Base-by-base conservation (phyloP, 2,888 invertebrate genomes). In the Tipula helvola region DNA sequence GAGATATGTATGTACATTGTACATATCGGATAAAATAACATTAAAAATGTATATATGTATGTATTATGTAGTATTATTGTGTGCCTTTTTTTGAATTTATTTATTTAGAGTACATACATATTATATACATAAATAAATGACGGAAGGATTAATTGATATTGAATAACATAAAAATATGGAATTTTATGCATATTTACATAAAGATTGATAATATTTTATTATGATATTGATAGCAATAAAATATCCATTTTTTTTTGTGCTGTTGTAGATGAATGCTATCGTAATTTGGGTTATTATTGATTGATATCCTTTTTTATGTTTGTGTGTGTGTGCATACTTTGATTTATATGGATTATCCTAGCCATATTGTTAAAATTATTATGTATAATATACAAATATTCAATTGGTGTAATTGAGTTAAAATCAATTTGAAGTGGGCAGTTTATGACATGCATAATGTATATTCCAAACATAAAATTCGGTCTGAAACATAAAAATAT, bases 141-240 rank as follows among this genome's bases (percentile, higher is more conserved):
- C 71, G 71, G 71, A 71, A 71, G 71, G 71, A 71, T 71, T 71
- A 71, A 71, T 71, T 71, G 71, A 71, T 71, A 71, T 71, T 71
- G 12, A 71, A 28, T 71, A 28, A 28, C 71, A 71, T 71, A 71
- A 71, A 71, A 71, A 71, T 71, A 71, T 71, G 71, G 28, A 71
- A 71, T 71, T 71, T 71, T 71, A 71, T 28, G 5, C 28, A 28
- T 71, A 71, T 71, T 71, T 71, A 71, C 71, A 71, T 71, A 71
- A 71, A 71, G 71, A 71, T 71, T 71, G 71, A 71, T 71, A 71
- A 71, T 71, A 71, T 71, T 71, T 71, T 71, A 71, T 71, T 71
- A 28, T 71, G 71, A 28, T 28, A 28, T 28, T 71, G 71, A 71
- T 71, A 71, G 71, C 71, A 71, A 28, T 71, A 28, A 52, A 52